Evolutionary conservation across 2,797 vertebrate species (phyloP).

Genomic region (Urosaurus nigricauda): DNA sequence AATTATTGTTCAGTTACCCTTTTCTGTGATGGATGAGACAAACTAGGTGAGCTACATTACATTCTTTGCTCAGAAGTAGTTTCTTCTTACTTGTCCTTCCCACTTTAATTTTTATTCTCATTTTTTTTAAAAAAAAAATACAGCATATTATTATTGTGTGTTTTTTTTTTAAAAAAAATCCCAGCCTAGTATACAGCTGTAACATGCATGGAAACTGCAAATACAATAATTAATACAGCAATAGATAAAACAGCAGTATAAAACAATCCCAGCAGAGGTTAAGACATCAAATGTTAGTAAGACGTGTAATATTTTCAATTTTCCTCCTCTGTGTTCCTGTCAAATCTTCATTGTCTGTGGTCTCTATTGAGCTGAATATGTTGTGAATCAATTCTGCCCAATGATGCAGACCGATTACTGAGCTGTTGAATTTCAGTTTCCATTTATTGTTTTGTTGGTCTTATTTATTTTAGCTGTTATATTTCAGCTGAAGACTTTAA

Average conservation of each 20-base stretch:
- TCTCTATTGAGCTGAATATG: conserved; percentile 8
- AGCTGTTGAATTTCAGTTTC: conserved; percentile 2
- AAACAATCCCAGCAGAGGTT: not conserved
- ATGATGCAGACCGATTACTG: conserved; percentile 21
- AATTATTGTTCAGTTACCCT: too few species aligned
- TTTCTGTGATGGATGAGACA: too few species aligned
- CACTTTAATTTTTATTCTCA: too few species aligned
- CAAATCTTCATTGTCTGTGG: conserved; percentile 6
- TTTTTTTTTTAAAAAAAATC: not conserved
- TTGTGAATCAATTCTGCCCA: conserved; percentile 14
- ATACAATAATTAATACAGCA: conserved; percentile 2
- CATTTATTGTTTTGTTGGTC: conserved; percentile 2
- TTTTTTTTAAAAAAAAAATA: too few species aligned
- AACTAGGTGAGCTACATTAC: too few species aligned
- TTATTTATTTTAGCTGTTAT: not conserved
- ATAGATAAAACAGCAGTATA: not conserved
- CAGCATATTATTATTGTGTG: too few species aligned
- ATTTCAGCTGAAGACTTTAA: not conserved
- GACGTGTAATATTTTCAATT: conserved; percentile 41
- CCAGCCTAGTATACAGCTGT: not conserved
- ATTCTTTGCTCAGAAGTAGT: too few species aligned
- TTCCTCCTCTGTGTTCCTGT: conserved; percentile 34
- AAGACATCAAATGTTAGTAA: not conserved
- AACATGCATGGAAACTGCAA: not conserved
- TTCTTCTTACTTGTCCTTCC: too few species aligned